phyloP scores from a whole-genome alignment of 2,888 invertebrate genomes.

The Ecliptopera silaceata region DNA sequence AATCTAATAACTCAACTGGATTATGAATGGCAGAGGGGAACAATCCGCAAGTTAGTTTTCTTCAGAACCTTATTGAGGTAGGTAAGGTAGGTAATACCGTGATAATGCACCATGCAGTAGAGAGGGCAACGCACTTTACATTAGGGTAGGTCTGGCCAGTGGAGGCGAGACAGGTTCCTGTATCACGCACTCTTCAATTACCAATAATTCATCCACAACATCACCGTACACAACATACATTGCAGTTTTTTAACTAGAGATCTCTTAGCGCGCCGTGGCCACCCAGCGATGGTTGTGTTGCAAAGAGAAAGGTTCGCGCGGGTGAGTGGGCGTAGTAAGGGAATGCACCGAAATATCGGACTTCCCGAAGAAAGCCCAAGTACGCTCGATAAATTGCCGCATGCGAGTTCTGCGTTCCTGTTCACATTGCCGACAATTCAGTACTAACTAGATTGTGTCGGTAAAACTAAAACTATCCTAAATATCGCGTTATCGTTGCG shows the following conservation, averaged over 20 bases:
- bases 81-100: slow-evolving; percentile 16
- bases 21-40: too few species aligned
- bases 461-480: too few species aligned
- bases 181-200: slow-evolving; percentile 49
- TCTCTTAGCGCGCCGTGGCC: fast-evolving
- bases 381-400: slow-evolving; percentile 47
- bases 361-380: slow-evolving; percentile 61
- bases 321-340: slow-evolving; percentile 34
- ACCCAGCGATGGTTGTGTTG: slow-evolving; percentile 42
- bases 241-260: slow-evolving; percentile 28
- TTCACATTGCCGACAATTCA: slow-evolving; percentile 4
- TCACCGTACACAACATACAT: slow-evolving; percentile 33
- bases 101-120: slow-evolving; percentile 53
- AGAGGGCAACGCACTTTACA: slow-evolving; percentile 56
- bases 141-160: slow-evolving; percentile 74
- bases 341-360: slow-evolving; percentile 68
- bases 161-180: slow-evolving; percentile 55
- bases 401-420: slow-evolving; percentile 27
- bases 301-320: neutral
- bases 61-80: neutral
- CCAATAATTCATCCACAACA: slow-evolving; percentile 17
- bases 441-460: neutral
- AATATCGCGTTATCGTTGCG: too few species aligned
- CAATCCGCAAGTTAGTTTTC: too few species aligned
- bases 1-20: too few species aligned